phyloP scores from a whole-genome alignment of 2,113 vertebrate genomes.

The Bettongia penicillata region DNA sequence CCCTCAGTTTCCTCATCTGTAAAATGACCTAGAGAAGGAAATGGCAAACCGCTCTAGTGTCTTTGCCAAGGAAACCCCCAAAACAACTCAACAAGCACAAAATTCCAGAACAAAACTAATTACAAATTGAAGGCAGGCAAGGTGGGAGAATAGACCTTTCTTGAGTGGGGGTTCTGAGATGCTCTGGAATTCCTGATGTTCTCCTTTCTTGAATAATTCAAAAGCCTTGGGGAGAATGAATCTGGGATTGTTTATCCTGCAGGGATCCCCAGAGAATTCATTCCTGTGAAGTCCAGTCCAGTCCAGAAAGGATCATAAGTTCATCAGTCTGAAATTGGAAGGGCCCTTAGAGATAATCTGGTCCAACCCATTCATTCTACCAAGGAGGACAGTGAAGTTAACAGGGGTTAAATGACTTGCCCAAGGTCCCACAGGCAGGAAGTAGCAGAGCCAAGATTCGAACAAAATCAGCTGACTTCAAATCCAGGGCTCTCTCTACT shows the following conservation, averaged over 20 bases:
- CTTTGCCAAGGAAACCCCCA: background rate
- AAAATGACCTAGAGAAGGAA: background rate
- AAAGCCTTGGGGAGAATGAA: background rate
- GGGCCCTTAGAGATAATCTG: background rate
- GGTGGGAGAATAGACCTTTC: background rate
- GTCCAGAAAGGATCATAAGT: background rate
- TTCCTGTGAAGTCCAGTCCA: background rate
- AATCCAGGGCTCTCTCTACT: background rate
- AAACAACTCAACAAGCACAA: background rate
- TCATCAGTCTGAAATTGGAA: background rate
- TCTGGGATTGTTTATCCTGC: background rate
- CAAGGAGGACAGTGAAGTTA: background rate
- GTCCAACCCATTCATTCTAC: background rate
- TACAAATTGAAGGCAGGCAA: background rate
- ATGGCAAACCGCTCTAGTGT: background rate
- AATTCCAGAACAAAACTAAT: background rate
- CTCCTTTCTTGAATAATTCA: background rate
- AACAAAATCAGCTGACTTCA: background rate
- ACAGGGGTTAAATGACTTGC: background rate
- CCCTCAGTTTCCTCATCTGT: background rate
- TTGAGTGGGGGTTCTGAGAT: background rate
- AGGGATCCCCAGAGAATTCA: background rate
- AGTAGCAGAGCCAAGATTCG: background rate
- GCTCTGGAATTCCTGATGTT: background rate
- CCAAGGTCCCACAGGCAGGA: background rate